phyloP scores from a whole-genome alignment of 2,888 invertebrate genomes.

The Pycnomerus fuliginosus region DNA sequence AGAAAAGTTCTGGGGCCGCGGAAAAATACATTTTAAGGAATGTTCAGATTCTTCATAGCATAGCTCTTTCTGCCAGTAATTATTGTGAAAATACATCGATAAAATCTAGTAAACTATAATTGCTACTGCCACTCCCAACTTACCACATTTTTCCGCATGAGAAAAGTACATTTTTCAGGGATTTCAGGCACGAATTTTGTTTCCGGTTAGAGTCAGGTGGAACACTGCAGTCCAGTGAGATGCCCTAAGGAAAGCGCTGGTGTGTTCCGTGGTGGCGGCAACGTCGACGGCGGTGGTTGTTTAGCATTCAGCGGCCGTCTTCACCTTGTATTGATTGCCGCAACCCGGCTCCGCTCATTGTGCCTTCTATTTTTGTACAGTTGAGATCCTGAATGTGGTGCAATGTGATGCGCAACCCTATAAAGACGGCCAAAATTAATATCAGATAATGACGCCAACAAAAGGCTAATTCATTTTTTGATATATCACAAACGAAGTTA shows the following conservation, averaged over 20 bases:
- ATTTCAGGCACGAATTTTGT: slow-evolving; percentile 19
- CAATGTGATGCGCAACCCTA: slow-evolving; percentile 14
- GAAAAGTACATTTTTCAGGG: slow-evolving; percentile 10
- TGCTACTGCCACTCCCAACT: no score
- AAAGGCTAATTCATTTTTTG: no score
- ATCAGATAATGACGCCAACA: no score
- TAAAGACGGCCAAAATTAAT: no score
- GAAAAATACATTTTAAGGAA: no score
- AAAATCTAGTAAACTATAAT: no score
- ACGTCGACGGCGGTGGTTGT: slow-evolving; percentile 48
- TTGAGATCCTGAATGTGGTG: slow-evolving; percentile 17
- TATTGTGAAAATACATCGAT: no score
- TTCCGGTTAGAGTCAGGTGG: slow-evolving; percentile 9
- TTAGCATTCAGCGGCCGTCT: slow-evolving; percentile 64
- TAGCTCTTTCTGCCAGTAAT: no score
- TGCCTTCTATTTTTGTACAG: slow-evolving; percentile 22
- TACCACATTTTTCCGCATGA: neutral
- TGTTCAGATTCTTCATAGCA: no score
- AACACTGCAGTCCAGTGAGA: slow-evolving; percentile 21
- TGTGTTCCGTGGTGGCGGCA: slow-evolving; percentile 40
- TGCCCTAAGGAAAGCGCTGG: slow-evolving; percentile 16
- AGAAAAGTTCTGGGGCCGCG: no score
- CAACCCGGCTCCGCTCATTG: slow-evolving; percentile 42
- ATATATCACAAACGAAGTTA: no score
- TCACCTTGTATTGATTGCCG: slow-evolving; percentile 67